These are phyloP conservation scores for Terrapene triunguis DNA, from an alignment of 2,113 vertebrate genomes.

Conservation along the genomic window DNA sequence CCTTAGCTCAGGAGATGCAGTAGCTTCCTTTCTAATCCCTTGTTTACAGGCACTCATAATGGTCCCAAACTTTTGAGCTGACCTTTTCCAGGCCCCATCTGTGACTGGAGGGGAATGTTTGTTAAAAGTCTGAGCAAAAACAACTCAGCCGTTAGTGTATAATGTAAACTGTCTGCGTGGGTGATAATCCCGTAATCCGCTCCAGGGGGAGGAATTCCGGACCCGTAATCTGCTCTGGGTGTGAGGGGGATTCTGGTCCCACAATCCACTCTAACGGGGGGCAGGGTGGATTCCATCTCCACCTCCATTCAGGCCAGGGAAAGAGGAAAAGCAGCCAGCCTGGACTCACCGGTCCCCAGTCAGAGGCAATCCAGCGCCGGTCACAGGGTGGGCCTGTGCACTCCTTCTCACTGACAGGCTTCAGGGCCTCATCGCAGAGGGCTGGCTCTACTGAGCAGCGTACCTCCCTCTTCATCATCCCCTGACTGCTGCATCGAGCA, in stretches of 20 bases:
- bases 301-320: fast-evolving
- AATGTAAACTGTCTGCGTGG: background rate
- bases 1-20: background rate
- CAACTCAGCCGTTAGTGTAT: background rate
- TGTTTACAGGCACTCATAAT: fast-evolving
- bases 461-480: conserved; percentile 84
- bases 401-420: conserved; percentile 78
- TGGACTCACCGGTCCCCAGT: conserved; percentile 90
- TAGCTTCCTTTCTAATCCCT: background rate
- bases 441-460: conserved; percentile 86
- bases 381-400: conserved; percentile 87
- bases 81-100: background rate
- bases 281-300: background rate
- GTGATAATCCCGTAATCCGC: background rate
- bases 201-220: background rate
- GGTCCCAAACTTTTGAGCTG: background rate
- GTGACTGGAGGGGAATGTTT: background rate
- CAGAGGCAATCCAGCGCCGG: conserved; percentile 86
- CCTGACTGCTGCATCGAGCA: conserved; percentile 82
- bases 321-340: background rate
- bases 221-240: background rate
- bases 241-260: background rate
- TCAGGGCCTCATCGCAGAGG: conserved; percentile 81
- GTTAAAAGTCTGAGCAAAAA: background rate
- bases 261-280: background rate